A percentile compares a stretch with the other conserved stretches of the same genome.
Evolutionary conservation across 1,140 invertebrate genomes (phyloP).

Genomic region (Harlomillsia oculata): DNA sequence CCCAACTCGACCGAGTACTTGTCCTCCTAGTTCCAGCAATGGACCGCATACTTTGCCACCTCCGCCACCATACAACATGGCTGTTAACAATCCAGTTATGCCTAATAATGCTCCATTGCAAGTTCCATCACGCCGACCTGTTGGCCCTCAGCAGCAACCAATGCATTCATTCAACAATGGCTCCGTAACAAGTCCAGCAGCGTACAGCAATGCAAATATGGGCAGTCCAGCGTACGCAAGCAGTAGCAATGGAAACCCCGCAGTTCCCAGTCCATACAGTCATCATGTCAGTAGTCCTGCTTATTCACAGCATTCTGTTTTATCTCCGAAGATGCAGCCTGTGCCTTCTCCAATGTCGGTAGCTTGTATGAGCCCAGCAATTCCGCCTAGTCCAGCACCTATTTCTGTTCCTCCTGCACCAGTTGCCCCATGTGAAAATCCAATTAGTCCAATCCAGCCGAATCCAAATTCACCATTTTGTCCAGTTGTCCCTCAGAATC

Average conservation of each 20-base stretch:
- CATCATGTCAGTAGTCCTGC: slow-evolving; percentile 22
- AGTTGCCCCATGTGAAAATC: slow-evolving; percentile 1
- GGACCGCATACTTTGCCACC: slow-evolving; percentile 17
- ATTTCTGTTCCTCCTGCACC: slow-evolving; percentile 7
- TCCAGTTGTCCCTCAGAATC: neutral
- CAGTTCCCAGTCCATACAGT: slow-evolving; percentile 18
- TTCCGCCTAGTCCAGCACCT: slow-evolving; percentile 17
- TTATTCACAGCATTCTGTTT: slow-evolving; percentile 13
- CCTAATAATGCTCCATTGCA: neutral
- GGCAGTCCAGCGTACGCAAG: slow-evolving; percentile 19
- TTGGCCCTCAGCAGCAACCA: slow-evolving; percentile 1
- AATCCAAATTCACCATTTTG: slow-evolving; percentile 3
- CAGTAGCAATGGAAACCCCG: slow-evolving; percentile 16
- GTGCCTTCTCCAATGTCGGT: slow-evolving; percentile 23
- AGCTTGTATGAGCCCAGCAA: slow-evolving; percentile 16
- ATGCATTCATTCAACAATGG: neutral
- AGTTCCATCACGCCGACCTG: neutral
- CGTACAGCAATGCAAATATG: slow-evolving; percentile 9
- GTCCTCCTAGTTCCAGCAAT: slow-evolving; percentile 12
- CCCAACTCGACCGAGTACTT: slow-evolving; percentile 15
- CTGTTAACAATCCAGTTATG: neutral
- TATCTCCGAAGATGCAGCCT: slow-evolving; percentile 14
- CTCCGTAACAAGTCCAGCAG: slow-evolving; percentile 1
- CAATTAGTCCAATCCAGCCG: slow-evolving; percentile 7
- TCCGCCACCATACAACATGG: slow-evolving; percentile 32